Base-by-base conservation (phyloP, 2,888 invertebrate genomes). In the Gymnosoma rotundatum region DNA sequence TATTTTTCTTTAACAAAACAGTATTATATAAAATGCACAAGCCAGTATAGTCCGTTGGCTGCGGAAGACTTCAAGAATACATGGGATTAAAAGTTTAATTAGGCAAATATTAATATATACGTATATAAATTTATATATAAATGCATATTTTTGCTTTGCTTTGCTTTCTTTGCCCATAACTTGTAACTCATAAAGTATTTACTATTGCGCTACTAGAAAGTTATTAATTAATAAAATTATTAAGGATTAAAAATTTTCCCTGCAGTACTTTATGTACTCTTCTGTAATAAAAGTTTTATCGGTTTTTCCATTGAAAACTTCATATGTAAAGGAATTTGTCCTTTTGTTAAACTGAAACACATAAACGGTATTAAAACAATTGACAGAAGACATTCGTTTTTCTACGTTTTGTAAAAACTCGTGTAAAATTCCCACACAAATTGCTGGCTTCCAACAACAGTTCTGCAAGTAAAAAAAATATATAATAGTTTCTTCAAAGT, bases 261-360 rank as follows among this genome's bases (percentile, higher is more conserved):
- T 12, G 32, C 32, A 58, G 18, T 21, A 74, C 9, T 74, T n/a
- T 1, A 48, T 48, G 38, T 80, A 80, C 9, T 66, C 50, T 14
- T 80, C 20, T 6, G 67, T 42, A 20, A 80, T 61, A 61, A 80
- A 80, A 14, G 20, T 60, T 52, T 79, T 79, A 10, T 61, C 74
- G 5, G 60, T 25, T 45, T 54, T 69, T 0, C 60, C 74, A 0
- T 36, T 25, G 18, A 61, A 42, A 45, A 80, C 45, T 4, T 61
- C 20, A 48, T 69, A 81, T 14, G 8, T 67, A 12, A 70, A 48
- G 1, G 0, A 7, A 38, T 38, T 70, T 1, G 63, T 1, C 5
- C 16, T 14, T 38, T 36, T 9, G n/a, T 36, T 64, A 16, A 38
- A 81, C 5, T 58, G 14, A 75, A 81, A 69, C 2, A 50, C 38